Conservation (phyloP, 2,113 vertebrate genomes). For the Rhabdomys dilectus region DNA sequence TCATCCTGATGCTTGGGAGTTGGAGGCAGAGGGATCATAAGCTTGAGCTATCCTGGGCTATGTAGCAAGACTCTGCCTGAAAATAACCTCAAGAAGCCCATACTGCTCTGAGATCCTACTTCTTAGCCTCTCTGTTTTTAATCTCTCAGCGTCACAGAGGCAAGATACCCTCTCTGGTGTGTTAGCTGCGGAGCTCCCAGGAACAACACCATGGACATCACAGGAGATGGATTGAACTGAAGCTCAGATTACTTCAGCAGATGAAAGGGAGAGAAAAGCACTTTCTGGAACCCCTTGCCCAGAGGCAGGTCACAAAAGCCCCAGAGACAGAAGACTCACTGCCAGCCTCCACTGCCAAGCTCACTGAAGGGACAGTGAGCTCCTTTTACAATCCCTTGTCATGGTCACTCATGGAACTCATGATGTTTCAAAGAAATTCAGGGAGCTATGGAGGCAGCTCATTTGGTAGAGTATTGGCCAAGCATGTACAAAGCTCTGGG, state of each 20-base stretch:
- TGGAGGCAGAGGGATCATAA: not conserved
- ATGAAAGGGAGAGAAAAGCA: no score
- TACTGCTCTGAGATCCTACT: not conserved
- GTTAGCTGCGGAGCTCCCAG: fast-evolving
- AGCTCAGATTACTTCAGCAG: not conserved
- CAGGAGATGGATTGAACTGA: not conserved
- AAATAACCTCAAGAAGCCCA: not conserved
- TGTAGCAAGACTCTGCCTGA: not conserved
- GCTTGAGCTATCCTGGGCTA: not conserved
- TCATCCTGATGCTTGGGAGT: no score
- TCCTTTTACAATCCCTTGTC: fast-evolving
- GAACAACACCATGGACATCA: not conserved
- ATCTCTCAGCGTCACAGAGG: not conserved
- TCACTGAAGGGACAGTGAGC: not conserved
- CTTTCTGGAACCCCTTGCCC: not conserved
- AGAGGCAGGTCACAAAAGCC: not conserved
- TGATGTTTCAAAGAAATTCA: no score
- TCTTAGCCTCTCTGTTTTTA: not conserved
- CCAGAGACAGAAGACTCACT: not conserved
- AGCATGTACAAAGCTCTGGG: not conserved
- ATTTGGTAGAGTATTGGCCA: no score
- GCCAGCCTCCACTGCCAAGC: not conserved
- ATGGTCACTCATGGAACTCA: not conserved
- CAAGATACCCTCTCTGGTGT: not conserved
- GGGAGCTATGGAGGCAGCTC: not conserved